These are phyloP conservation scores for Macropus fuliginosus DNA, from an alignment of 2,797 vertebrate species.

Conservation along the genomic window DNA sequence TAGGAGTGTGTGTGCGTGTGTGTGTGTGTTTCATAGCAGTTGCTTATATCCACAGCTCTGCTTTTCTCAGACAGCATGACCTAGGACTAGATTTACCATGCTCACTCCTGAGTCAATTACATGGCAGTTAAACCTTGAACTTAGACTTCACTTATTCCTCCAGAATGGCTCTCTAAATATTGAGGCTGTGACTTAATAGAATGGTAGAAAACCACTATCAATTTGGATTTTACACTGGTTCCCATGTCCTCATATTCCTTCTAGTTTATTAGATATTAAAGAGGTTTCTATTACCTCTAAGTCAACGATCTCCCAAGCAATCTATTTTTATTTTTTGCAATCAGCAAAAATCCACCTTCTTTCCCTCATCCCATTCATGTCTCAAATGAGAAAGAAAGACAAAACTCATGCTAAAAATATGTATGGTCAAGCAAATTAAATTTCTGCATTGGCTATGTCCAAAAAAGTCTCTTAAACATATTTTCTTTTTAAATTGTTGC, in stretches of 20 bases:
- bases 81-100: not conserved
- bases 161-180: not conserved
- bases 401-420: not conserved
- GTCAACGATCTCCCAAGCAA: not conserved
- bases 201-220: not conserved
- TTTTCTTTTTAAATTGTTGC: not conserved
- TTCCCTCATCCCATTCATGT: not conserved
- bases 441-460: not conserved
- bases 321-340: not conserved
- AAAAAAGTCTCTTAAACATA: not conserved
- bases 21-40: not conserved
- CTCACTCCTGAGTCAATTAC: not conserved
- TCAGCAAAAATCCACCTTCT: too few species aligned
- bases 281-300: not conserved
- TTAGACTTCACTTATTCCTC: not conserved
- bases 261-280: not conserved
- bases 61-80: not conserved
- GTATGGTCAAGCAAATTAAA: not conserved
- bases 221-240: not conserved
- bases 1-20: not conserved
- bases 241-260: not conserved
- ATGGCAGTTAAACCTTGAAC: not conserved
- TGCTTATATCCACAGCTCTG: not conserved
- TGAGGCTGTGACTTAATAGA: not conserved
- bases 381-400: not conserved